phyloP scores from a whole-genome alignment of 2,888 invertebrate species.

The Catocala fraxini region DNA sequence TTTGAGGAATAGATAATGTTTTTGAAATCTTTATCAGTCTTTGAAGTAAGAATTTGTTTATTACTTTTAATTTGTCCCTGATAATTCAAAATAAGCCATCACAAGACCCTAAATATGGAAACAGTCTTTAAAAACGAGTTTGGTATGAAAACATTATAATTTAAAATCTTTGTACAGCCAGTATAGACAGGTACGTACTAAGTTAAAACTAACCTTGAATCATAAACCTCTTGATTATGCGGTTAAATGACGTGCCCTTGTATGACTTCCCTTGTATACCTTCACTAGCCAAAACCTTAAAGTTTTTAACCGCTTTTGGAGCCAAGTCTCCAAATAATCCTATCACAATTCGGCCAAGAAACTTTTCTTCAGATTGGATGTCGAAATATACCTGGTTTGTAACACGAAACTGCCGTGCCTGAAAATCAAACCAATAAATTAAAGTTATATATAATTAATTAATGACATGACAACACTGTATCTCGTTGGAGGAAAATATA shows the following conservation, averaged over 20 bases:
- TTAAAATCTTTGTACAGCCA: no score
- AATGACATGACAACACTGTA: no score
- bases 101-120: no score
- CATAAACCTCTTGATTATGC: conserved; percentile 96
- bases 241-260: conserved; percentile 93
- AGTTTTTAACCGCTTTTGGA: conserved; percentile 96
- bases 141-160: no score
- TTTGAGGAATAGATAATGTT: no score
- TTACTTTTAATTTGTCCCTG: no score
- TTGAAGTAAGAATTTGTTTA: no score
- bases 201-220: conserved; percentile 91
- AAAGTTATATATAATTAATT: no score
- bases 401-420: conserved; percentile 90
- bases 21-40: no score
- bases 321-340: conserved; percentile 96
- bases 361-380: conserved; percentile 91
- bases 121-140: no score
- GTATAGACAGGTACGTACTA: not conserved
- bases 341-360: conserved; percentile 92
- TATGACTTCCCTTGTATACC: conserved; percentile 93
- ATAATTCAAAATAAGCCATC: no score
- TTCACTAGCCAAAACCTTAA: conserved; percentile 92
- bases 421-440: conserved; percentile 41
- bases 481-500: no score
- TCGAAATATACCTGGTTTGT: conserved; percentile 95